Evolutionary conservation across 2,888 invertebrate genomes (phyloP).

Genomic region (Hymenopus coronatus): DNA sequence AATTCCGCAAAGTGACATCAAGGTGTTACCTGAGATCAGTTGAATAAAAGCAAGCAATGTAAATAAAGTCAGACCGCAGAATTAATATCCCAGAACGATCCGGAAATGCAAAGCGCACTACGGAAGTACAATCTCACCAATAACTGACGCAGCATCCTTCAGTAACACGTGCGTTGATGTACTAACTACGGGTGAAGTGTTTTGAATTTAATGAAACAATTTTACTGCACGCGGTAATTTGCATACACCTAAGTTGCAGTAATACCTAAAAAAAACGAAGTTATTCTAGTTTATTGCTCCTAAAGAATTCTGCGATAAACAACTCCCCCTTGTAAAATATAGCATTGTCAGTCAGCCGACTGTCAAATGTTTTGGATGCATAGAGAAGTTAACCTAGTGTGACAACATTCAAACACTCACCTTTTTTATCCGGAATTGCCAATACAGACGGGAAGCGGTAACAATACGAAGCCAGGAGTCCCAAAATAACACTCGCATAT

Average conservation of each 20-base stretch:
- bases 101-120: background rate
- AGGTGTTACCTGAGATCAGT: no score
- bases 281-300: background rate
- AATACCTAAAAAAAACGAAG: no score
- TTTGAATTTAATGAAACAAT: no score
- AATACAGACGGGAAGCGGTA: constrained; percentile 28
- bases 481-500: constrained; percentile 16
- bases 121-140: background rate
- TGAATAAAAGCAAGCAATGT: background rate
- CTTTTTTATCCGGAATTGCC: constrained; percentile 32
- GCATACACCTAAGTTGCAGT: no score
- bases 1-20: no score
- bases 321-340: background rate
- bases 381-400: background rate
- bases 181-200: background rate
- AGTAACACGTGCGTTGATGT: background rate
- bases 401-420: constrained; percentile 21
- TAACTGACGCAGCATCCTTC: background rate
- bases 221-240: no score
- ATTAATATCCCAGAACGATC: background rate
- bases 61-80: background rate
- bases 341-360: background rate
- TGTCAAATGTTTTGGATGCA: background rate
- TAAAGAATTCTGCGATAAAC: background rate
- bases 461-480: constrained; percentile 25